phyloP scores from a whole-genome alignment of 2,888 invertebrate species.

The Heliconius ethilla region DNA sequence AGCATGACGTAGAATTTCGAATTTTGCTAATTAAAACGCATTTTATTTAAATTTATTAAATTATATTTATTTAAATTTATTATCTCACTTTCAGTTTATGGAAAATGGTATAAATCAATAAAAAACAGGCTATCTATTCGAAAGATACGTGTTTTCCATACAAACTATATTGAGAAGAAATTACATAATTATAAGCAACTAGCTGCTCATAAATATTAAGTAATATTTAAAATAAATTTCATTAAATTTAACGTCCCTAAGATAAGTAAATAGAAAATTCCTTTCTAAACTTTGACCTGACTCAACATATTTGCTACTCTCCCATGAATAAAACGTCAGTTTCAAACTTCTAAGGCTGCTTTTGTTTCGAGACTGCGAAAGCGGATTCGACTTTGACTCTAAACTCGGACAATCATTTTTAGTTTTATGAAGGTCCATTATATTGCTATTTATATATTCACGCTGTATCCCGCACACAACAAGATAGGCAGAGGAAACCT shows the following conservation, averaged over 20 bases:
- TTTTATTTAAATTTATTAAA: no score
- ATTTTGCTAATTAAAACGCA: no score
- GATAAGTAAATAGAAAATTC: background rate
- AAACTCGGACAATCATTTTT: conserved; percentile 4
- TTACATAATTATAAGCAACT: no score
- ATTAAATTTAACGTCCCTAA: background rate
- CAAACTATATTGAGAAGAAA: background rate
- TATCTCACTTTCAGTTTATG: background rate
- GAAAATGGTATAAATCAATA: background rate
- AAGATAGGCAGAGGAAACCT: no score
- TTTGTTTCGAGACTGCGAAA: background rate
- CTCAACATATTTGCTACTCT: conserved; percentile 1
- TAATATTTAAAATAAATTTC: no score
- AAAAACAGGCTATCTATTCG: background rate
- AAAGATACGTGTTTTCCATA: background rate
- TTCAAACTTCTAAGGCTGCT: conserved; percentile 1
- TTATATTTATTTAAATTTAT: no score
- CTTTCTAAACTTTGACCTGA: conserved; percentile 6
- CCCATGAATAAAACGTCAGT: background rate
- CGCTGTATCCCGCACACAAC: no score
- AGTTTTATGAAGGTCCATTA: background rate
- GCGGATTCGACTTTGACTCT: conserved; percentile 6
- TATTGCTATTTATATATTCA: background rate
- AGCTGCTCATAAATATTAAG: background rate
- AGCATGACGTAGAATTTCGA: no score